Conservation (phyloP, 2,113 vertebrate species). For the Odobenus rosmarus region DNA sequence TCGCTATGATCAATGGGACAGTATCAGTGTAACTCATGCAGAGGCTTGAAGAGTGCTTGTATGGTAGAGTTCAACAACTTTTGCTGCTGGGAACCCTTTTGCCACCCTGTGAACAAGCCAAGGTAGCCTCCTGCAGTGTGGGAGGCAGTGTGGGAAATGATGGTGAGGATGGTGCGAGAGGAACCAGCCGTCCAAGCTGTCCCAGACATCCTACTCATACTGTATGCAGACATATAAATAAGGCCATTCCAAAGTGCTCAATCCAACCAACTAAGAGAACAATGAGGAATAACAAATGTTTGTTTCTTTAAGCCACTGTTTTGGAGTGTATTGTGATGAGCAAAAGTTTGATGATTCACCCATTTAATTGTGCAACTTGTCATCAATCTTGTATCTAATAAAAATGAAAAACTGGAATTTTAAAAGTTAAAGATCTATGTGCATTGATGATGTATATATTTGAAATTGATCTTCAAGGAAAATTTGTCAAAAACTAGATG, state of each 20-base stretch:
- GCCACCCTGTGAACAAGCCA: neutral
- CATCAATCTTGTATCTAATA: neutral
- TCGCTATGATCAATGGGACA: neutral
- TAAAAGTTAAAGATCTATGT: neutral
- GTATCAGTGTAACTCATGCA: neutral
- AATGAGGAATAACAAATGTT: neutral
- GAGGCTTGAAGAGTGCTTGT: neutral
- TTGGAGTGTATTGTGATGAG: neutral
- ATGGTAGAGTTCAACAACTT: neutral
- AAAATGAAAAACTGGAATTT: neutral
- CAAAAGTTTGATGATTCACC: neutral
- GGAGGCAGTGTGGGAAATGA: neutral
- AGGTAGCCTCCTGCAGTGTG: neutral
- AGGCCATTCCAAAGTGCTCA: neutral
- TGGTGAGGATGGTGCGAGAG: too few species aligned
- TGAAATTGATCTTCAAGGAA: neutral
- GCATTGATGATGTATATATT: neutral
- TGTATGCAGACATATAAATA: neutral
- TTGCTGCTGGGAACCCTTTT: neutral
- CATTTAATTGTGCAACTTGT: neutral
- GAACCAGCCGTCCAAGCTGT: neutral
- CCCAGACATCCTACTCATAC: neutral
- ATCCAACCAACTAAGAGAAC: neutral
- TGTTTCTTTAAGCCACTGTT: neutral
- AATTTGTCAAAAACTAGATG: neutral